A percentile compares a stretch with the other conserved stretches of the same genome.
Conservation (phyloP, 2,888 invertebrate species). For the Dinocampus coccinellae region DNA sequence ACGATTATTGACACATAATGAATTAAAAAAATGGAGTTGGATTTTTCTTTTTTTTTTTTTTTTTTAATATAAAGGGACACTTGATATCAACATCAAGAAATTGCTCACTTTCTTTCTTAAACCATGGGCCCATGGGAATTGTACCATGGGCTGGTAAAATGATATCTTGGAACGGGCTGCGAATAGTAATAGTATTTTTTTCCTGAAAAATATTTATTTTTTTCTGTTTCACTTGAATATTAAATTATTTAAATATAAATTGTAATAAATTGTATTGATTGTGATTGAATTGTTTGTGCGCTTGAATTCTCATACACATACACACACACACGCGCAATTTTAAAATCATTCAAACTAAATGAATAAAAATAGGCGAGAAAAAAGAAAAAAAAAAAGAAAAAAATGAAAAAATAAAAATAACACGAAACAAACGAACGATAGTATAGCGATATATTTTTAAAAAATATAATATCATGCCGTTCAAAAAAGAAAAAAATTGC, state of each 20-base stretch:
- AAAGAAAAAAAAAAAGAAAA: background rate
- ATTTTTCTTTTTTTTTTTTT: too few relatives aligned
- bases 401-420: background rate
- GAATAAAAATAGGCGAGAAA: background rate
- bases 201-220: conserved; percentile 60
- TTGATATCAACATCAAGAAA: conserved; percentile 46
- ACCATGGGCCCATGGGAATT: conserved; percentile 51
- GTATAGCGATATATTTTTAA: background rate
- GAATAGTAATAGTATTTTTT: conserved; percentile 68
- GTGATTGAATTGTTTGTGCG: conserved; percentile 2
- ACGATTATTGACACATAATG: conserved; percentile 43
- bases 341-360: background rate
- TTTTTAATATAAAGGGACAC: conserved; percentile 29
- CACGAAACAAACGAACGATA: background rate
- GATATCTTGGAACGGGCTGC: conserved; percentile 68
- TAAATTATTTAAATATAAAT: background rate
- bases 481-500: too few relatives aligned
- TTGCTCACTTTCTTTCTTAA: conserved; percentile 66
- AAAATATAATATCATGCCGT: background rate
- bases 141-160: conserved; percentile 68
- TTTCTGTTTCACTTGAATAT: background rate
- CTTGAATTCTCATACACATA: background rate
- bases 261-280: conserved; percentile 4
- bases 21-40: background rate
- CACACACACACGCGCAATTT: too few relatives aligned